Evolutionary conservation across 53 echinoderm and acorn worm genomes (phyloP), one percentile per base, ranked within the genome.

Genomic region (Paracentrotus lividus): DNA sequence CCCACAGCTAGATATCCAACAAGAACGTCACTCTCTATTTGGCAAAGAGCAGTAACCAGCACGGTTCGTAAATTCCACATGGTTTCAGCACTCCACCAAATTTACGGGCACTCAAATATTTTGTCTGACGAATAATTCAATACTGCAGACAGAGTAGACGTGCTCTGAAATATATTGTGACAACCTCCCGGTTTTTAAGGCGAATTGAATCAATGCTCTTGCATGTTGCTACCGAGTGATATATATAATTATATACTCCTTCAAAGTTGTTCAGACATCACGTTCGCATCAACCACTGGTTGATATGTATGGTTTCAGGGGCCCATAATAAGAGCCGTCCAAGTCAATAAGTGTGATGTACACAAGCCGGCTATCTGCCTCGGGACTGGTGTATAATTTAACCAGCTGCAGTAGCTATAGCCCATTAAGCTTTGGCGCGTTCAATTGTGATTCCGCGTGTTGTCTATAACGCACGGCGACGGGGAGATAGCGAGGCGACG

Each of bases 231-330:
- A 47, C 47, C 24, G 24, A 78, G n/a, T n/a, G n/a, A n/a, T n/a
- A n/a, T n/a, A n/a, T n/a, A n/a, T n/a, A 45, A 47, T 47, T 47
- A 78, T 27, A 47, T 81, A 44, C 27, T 38, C 45, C 2, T n/a
- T n/a, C n/a, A 47, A 81, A 81, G 81, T 44, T 45, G 49, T 13
- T 45, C 81, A 81, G 47, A 81, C 44, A 45, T n/a, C 81, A n/a
- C 33, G 45, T 24, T 34, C 4, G n/a, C 81, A n/a, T 81, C 81
- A 81, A 81, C 47, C 81, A 47, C 81, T 16, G 27, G 47, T 81
- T 81, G 81, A 32, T 26, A 24, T 81, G 47, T 81, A 47, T 26
- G 81, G 81, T 49, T 81, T 44, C 45, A 49, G 1, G 81, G 34
- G 5, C n/a, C 47, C 26, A 45, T 81, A 44, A 1, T 47, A 24